These are phyloP conservation scores for Alcedo quadribrachys DNA, from an alignment of 2,797 vertebrate genomes.

Conservation along the genomic window DNA sequence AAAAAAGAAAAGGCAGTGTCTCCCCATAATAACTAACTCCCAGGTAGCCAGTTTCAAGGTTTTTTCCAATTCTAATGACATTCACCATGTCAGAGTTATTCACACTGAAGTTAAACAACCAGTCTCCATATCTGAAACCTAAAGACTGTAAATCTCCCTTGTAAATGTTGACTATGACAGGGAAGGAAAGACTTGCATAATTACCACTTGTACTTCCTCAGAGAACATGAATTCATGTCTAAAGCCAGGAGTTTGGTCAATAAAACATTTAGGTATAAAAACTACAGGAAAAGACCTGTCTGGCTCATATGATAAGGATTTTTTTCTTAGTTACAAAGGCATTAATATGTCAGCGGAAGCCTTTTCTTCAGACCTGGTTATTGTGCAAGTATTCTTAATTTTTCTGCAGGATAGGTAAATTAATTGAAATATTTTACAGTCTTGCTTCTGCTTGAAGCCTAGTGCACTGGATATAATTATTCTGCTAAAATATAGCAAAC, in stretches of 20 bases:
- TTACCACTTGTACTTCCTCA: constrained; percentile 77
- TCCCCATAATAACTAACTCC: not conserved
- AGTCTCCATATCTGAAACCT: constrained; percentile 71
- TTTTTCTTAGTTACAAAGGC: constrained; percentile 3
- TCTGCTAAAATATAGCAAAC: not conserved
- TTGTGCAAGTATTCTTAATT: not conserved
- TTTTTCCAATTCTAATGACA: constrained; percentile 50
- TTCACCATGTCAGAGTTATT: constrained; percentile 63
- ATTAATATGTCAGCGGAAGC: not conserved
- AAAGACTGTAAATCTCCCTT: constrained; percentile 75
- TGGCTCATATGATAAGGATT: constrained; percentile 13
- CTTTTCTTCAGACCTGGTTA: not conserved
- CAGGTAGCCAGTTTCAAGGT: not conserved
- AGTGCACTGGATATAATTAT: not conserved
- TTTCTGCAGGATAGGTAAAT: not conserved
- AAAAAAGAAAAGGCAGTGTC: not conserved
- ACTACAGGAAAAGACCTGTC: constrained; percentile 53
- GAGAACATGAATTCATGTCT: constrained; percentile 72
- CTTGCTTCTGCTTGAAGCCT: not conserved
- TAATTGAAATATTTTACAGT: not conserved
- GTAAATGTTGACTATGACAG: constrained; percentile 74
- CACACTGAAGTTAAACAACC: constrained; percentile 64
- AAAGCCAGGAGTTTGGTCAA: constrained; percentile 64
- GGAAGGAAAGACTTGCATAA: constrained; percentile 77
- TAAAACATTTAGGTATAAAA: constrained; percentile 67